Evolutionary conservation across 1,140 invertebrate genomes (phyloP), one percentile per base, ranked within the genome.

Genomic region (Leguminivora glycinivorella): DNA sequence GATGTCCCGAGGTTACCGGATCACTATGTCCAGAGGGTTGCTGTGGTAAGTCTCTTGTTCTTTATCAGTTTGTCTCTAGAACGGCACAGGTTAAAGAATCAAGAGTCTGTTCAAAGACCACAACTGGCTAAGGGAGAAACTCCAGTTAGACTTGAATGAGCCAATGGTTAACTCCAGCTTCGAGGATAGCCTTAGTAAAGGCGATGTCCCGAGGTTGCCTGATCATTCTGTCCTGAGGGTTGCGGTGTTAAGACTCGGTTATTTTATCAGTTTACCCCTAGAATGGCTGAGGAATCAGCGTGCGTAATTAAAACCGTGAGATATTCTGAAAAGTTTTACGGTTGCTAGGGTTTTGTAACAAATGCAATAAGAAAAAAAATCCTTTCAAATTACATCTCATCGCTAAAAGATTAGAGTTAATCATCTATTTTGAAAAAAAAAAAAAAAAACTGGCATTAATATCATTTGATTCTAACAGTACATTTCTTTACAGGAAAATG

Each of bases 201-300:
- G 93, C 60, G 92, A 93, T 70, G 92, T 94, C 56, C 93, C 93
- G 4, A 79, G 90, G 56, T 75, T 92, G 40, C 93, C 93, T 0
- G 78, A 87, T 12, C 85, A 93, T 72, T 92, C 93, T 79, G 92
- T 93, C 2, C 78, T 80, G 29, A 80, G 93, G 73, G 70, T 70
- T 25, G 68, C 79, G 68, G 76, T 93, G 80, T 93, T 93, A 80
- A 84, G 84, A 75, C n/a, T 47, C 34, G 14, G 10, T 38, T 34
- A 38, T 3, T 34, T 34, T 10, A 34, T 9, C 2, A 10, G 9
- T 34, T 34, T 2, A 34, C 34, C 34, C 4, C 10, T 3, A 38
- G 43, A 47, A 47, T 47, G n/a, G n/a, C 43, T n/a, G n/a, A n/a
- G n/a, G n/a, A n/a, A n/a, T n/a, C n/a, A n/a, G n/a, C n/a, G n/a